Base-by-base conservation (phyloP, 2,888 invertebrate genomes). In the Heliconius charithonia region DNA sequence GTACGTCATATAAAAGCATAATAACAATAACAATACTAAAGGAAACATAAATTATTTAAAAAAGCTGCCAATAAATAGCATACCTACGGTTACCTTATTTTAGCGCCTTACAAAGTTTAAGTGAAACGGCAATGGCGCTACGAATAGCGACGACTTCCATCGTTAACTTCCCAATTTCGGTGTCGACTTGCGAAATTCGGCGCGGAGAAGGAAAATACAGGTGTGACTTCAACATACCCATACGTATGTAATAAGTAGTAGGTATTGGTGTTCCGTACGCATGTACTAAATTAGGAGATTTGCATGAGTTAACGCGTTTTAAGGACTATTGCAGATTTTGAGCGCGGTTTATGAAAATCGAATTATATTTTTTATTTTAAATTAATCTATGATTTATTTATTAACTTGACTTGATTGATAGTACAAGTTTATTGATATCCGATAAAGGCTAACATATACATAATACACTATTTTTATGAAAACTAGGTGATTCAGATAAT, bases 171-270 rank as follows among this genome's bases (percentile, higher is more conserved):
- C 90, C 88, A 90, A 93, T 91, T 93, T 92, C 82, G 85, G 93
- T 91, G 94, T 90, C 92, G 94, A 94, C 91, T 94, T 94, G 94
- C 90, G 91, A 93, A 94, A 93, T 91, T 94, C 91, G 86, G 83
- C 91, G 86, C 85, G 84, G 85, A 85, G 86, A 87, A 87, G 87
- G 86, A 85, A 86, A 85, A 83, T 86, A 87, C 89, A 91, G 82
- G 83, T 84, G 83, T 80, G 69, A 79, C 70, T 79, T 62, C 84
- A 83, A 83, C 84, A 86, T 85, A 86, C 87, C 90, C 89, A 89
- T 22, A 56, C 59, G 22, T 59, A 13, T 88, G 90, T 89, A 67
- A 69, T 62, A 76, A 22, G 22, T 51, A 2, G 51, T 51, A 51
- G 22, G 9, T 51, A 51, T 51, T 19, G 2, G 19, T 1, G 51